Evolutionary conservation across 2,888 invertebrate species (phyloP).

Genomic region (Cephus pulcher): DNA sequence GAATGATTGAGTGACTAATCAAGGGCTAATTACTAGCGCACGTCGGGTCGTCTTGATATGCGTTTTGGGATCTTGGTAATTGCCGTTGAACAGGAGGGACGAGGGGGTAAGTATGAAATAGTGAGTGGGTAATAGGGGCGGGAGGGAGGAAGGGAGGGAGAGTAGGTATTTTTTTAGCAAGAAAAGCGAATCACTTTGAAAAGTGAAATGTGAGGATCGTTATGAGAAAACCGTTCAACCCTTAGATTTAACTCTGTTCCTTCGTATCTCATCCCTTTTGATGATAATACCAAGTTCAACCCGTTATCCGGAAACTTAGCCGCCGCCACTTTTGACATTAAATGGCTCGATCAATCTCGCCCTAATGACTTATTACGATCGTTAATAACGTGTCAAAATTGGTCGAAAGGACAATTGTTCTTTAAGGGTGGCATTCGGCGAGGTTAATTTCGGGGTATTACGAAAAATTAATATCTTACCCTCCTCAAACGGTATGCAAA

Average conservation of each 20-base stretch:
- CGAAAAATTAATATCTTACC: not conserved
- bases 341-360: not conserved
- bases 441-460: not conserved
- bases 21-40: no score
- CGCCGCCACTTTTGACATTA: not conserved
- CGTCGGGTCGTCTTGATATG: no score
- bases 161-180: not conserved
- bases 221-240: not conserved
- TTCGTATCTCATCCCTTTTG: not conserved
- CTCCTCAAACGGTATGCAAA: no score
- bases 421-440: not conserved
- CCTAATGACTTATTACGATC: conserved; percentile 7
- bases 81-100: not conserved
- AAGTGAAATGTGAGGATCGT: not conserved
- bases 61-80: not conserved
- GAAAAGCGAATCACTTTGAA: not conserved
- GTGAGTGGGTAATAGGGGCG: not conserved
- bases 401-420: not conserved
- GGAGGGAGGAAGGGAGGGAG: not conserved
- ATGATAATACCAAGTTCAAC: not conserved
- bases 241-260: not conserved
- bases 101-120: not conserved
- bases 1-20: no score
- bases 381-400: not conserved
- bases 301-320: conserved; percentile 5